These are phyloP conservation scores for Rhysida immarginata DNA, from an alignment of 1,140 invertebrate genomes.

Conservation along the genomic window DNA sequence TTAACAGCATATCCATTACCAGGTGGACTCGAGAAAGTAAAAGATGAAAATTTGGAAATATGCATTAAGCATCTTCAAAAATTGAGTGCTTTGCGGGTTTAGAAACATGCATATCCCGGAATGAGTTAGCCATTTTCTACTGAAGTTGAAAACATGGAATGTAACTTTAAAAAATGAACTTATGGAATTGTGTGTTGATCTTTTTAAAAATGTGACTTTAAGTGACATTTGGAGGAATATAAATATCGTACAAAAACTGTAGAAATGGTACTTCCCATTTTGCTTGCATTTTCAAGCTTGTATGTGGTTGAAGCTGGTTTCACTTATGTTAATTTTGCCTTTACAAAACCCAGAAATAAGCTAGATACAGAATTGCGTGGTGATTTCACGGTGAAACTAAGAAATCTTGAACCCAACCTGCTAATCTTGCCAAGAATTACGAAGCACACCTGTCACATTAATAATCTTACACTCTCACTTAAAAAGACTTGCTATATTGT, in stretches of 20 bases:
- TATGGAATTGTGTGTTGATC: constrained; percentile 9
- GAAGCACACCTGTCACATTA: not conserved
- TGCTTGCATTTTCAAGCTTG: constrained; percentile 6
- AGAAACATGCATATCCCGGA: constrained; percentile 12
- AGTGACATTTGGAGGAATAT: constrained; percentile 8
- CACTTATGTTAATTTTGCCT: not conserved
- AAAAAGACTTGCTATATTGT: not conserved
- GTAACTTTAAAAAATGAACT: constrained; percentile 10
- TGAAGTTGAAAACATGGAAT: constrained; percentile 5
- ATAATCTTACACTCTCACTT: not conserved
- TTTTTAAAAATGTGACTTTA: constrained; percentile 3
- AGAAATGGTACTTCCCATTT: constrained; percentile 3
- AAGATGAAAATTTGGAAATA: constrained; percentile 10
- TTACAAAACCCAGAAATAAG: constrained; percentile 7
- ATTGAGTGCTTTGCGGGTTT: constrained; percentile 10
- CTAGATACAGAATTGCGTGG: constrained; percentile 1
- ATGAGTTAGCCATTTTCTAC: constrained; percentile 10
- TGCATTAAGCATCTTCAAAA: constrained; percentile 10
- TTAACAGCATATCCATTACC: no score
- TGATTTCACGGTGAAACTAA: constrained; percentile 8
- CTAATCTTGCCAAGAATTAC: constrained; percentile 7
- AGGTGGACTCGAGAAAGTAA: constrained; percentile 5
- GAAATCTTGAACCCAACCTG: constrained; percentile 5
- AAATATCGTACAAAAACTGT: constrained; percentile 6
- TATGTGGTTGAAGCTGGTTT: constrained; percentile 6